These are phyloP conservation scores for Drosophila truncata DNA, from an alignment of 1,140 invertebrate species.

Conservation along the genomic window DNA sequence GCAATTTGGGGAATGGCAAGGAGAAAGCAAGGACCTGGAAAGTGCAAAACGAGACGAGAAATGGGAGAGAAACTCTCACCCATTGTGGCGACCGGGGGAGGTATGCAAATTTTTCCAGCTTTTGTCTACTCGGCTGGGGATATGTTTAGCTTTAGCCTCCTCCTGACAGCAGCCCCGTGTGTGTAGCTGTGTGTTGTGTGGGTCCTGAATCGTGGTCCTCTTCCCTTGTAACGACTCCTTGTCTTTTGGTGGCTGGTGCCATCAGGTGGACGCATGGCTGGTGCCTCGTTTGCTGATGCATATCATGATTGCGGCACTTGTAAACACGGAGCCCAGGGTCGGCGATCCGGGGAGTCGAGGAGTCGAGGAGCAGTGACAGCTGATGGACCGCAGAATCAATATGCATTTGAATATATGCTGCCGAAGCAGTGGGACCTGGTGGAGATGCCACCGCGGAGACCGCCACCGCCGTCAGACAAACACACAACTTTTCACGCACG, in stretches of 20 bases:
- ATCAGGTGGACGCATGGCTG: conserved; percentile 58
- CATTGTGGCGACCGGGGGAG: not conserved
- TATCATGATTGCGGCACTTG: conserved; percentile 76
- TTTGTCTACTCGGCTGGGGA: conserved; percentile 63
- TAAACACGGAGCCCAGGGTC: conserved; percentile 54
- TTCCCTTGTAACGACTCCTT: conserved; percentile 21
- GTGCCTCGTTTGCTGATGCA: conserved; percentile 64
- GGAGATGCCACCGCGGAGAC: not conserved
- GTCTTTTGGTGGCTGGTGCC: conserved; percentile 33
- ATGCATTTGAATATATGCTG: conserved; percentile 78
- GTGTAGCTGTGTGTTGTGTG: conserved; percentile 1
- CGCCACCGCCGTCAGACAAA: conserved; percentile 13
- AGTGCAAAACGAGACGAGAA: conserved; percentile 34
- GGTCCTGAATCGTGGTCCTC: not conserved
- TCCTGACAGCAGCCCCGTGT: conserved; percentile 30
- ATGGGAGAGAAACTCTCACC: conserved; percentile 18
- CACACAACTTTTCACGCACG: conserved; percentile 65
- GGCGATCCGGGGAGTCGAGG: conserved; percentile 13
- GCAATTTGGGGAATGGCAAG: conserved; percentile 34
- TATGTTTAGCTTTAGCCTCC: conserved; percentile 48
- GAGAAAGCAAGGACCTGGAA: conserved; percentile 32
- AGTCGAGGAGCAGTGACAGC: conserved; percentile 24
- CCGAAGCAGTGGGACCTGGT: conserved; percentile 2
- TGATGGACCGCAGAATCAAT: conserved; percentile 77
- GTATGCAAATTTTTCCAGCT: conserved; percentile 69